Evolutionary conservation across 2,888 invertebrate genomes (phyloP).

Genomic region (Norana najaformis): DNA sequence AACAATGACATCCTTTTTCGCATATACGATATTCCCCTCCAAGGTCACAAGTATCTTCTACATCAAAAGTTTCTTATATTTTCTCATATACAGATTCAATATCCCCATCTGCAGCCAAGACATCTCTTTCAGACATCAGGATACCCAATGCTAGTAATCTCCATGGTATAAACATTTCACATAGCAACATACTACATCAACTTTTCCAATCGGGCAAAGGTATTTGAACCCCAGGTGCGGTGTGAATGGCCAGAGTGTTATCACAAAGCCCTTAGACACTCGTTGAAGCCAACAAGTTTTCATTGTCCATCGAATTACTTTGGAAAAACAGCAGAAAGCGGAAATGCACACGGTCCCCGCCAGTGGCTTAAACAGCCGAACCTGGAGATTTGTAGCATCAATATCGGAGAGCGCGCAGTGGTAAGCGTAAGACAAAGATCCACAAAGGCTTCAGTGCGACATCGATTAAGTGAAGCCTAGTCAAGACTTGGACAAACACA

Average conservation of each 20-base stretch:
- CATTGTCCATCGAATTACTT: neutral
- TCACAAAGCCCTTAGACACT: neutral
- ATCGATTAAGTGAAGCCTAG: neutral
- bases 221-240: neutral
- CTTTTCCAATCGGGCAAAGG: neutral
- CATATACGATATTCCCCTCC: no score
- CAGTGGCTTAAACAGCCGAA: neutral
- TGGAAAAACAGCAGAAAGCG: neutral
- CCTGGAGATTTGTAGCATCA: conserved; percentile 3
- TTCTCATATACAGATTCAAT: neutral
- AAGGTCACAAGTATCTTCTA: neutral
- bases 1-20: no score
- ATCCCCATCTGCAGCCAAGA: neutral
- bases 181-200: neutral
- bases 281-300: neutral
- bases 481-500: neutral
- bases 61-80: no score
- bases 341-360: neutral
- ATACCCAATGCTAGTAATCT: neutral
- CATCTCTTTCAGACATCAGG: neutral
- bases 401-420: neutral
- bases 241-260: neutral
- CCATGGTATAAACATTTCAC: neutral
- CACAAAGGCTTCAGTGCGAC: neutral
- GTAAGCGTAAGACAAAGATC: neutral